phyloP scores from a whole-genome alignment of 2,888 invertebrate species.

The Dryococelus australis region DNA sequence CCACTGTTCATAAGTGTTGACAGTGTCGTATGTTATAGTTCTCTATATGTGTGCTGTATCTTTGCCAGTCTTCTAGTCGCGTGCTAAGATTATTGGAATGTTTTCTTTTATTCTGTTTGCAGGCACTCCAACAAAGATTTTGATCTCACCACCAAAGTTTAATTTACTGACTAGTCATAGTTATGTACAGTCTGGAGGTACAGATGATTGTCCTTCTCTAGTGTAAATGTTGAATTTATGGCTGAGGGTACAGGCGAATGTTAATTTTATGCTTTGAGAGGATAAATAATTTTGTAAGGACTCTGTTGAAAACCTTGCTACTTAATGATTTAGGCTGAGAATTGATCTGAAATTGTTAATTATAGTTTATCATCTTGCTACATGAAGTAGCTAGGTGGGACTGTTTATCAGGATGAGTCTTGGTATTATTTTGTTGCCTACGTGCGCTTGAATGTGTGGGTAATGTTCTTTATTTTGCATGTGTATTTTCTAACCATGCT shows the following conservation, averaged over 20 bases:
- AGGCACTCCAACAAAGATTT: conserved; percentile 24
- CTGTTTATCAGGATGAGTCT: too few species aligned
- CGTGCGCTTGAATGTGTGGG: background rate
- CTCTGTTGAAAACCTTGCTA: background rate
- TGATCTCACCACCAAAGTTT: conserved; percentile 22
- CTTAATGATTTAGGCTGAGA: background rate
- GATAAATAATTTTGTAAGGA: background rate
- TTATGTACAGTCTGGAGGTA: background rate
- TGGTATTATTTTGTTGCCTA: too few species aligned
- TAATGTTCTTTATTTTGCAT: background rate
- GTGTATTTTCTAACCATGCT: background rate
- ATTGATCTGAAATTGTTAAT: background rate
- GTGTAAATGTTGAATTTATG: background rate
- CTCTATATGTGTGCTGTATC: background rate
- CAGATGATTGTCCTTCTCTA: background rate
- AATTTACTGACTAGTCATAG: conserved; percentile 5
- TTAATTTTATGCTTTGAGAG: background rate
- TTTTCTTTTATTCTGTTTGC: conserved; percentile 22
- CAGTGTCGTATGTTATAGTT: background rate
- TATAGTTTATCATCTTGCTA: background rate
- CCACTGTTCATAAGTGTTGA: background rate
- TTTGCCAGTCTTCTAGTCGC: background rate
- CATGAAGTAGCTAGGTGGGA: background rate
- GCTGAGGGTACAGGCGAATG: background rate
- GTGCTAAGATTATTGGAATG: background rate